Evolutionary conservation across 2,113 vertebrate species (phyloP).

Genomic region (Callocephalon fimbriatum): DNA sequence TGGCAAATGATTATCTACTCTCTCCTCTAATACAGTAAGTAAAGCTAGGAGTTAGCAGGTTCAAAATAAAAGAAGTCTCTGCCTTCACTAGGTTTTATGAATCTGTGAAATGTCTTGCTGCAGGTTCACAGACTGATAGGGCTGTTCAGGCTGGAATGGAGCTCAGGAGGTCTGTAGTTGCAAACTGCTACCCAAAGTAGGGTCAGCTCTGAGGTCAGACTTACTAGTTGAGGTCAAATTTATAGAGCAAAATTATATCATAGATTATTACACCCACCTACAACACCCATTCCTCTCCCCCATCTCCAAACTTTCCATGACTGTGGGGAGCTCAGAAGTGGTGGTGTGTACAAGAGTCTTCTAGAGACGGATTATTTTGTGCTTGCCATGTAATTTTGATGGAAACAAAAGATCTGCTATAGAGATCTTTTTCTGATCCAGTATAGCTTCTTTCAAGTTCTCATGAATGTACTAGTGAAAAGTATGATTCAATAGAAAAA

Average conservation of each 20-base stretch:
- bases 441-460: not conserved
- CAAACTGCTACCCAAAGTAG: not conserved
- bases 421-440: not conserved
- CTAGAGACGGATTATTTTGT: not conserved
- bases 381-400: not conserved
- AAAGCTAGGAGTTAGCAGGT: not conserved
- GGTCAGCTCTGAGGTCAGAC: not conserved
- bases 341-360: not conserved
- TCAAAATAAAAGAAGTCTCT: not conserved
- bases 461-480: not conserved
- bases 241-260: not conserved
- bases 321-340: not conserved
- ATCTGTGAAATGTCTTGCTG: not conserved
- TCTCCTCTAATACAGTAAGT: not conserved
- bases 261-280: not conserved
- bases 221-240: not conserved
- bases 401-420: not conserved
- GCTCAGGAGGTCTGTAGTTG: not conserved
- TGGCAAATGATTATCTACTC: not conserved
- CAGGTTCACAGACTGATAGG: not conserved
- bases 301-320: not conserved
- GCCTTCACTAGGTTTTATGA: not conserved
- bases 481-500: not conserved
- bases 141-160: not conserved
- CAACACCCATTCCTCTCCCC: fast-evolving